Base-by-base conservation (phyloP, 1,140 invertebrate genomes). In the Lamellibrachia luymesi region DNA sequence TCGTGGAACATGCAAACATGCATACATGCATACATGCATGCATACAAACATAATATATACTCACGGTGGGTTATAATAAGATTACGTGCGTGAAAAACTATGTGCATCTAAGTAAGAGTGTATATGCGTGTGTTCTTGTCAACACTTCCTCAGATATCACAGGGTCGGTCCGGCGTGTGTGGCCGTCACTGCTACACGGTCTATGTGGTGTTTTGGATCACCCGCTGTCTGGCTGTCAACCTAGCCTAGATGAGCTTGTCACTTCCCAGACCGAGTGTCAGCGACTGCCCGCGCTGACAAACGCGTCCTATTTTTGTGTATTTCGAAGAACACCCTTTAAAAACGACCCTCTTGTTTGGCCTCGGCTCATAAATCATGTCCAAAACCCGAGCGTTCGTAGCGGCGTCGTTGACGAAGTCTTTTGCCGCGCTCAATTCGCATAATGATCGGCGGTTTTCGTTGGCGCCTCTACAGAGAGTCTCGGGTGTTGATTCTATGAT, bases 261-360 rank as follows among this genome's bases (percentile, higher is more conserved):
- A 80, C 64, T 80, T 80, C 8, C 64, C 64, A 38, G 38, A 38
- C 38, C 38, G 38, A 38, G 38, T 38, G 38, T 38, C 38, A 38
- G 38, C 38, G 38, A 38, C 64, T 2, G 64, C 6, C 64, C 13
- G 64, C 64, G 64, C 25, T 22, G 64, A 80, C 64, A 80, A 80
- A 80, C 64, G 25, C 64, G 64, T 80, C 64, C 64, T 80, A 80
- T 80, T 80, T 56, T 80, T 80, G 64, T 22, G 64, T 80, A 22
- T 80, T 80, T 80, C 64, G 64, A 22, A 80, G 64, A 80, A 80
- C 64, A 80, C 64, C 64, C 64, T 80, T 80, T 80, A 80, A 80
- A 80, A 80, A 80, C 64, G 64, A 80, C 64, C 64, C 64, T 80
- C 64, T 80, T 80, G 64, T 80, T 80, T 80, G 25, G 64, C 64